Percentiles rank a stretch among this genome's conserved stretches.
phyloP scores from a whole-genome alignment of 64 coral and sea anemone species.

The Astreopora myriophthalma region DNA sequence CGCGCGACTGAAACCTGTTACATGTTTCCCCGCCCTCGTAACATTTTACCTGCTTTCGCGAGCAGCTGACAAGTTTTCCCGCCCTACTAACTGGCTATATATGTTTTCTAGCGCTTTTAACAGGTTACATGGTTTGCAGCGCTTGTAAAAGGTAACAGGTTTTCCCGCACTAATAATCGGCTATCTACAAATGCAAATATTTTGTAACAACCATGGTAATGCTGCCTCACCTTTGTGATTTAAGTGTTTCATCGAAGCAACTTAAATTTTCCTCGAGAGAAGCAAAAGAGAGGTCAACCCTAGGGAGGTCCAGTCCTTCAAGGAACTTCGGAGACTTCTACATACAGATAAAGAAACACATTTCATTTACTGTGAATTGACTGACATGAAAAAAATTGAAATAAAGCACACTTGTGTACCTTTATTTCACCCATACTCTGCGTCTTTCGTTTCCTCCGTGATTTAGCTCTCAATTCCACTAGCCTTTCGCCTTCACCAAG shows the following conservation, averaged over 20 bases:
- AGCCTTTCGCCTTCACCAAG: neutral
- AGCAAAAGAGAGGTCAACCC: conserved; percentile 8
- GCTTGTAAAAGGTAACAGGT: neutral
- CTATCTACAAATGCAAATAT: too few relatives aligned
- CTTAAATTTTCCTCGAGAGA: conserved; percentile 3
- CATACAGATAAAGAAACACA: neutral
- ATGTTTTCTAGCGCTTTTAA: neutral
- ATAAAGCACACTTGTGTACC: neutral
- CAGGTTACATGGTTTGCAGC: too few relatives aligned
- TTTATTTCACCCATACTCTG: conserved; percentile 24
- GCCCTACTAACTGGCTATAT: neutral
- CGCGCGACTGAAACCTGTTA: neutral
- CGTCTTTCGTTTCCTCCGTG: conserved; percentile 10
- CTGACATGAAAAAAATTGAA: too few relatives aligned
- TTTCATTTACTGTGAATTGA: neutral
- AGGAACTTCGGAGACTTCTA: conserved; percentile 23
- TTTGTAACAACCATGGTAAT: neutral
- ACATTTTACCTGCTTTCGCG: neutral
- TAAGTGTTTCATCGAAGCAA: conserved; percentile 1
- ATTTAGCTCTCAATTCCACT: neutral
- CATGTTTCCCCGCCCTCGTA: neutral
- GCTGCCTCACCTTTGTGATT: neutral
- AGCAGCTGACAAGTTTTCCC: neutral
- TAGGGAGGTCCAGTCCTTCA: neutral
- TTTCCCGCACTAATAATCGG: neutral